A percentile compares a stretch with the other conserved stretches of the same genome.
Evolutionary conservation across 2,113 vertebrate genomes (phyloP).

Genomic region (Eudyptes chrysolophus): DNA sequence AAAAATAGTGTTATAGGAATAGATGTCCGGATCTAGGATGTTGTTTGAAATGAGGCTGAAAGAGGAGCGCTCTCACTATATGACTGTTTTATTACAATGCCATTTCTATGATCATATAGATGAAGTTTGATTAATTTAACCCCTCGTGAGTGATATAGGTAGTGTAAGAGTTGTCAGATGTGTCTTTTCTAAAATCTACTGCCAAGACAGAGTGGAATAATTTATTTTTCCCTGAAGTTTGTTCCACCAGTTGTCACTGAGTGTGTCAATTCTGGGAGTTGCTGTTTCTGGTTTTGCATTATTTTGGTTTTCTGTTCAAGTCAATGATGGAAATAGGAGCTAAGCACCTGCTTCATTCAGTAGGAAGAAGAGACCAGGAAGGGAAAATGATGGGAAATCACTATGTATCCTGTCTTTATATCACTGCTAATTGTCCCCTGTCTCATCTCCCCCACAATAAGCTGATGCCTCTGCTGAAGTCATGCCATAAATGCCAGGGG

Average conservation of each 20-base stretch:
- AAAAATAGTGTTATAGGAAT: not conserved
- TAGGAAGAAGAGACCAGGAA: not conserved
- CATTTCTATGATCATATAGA: conserved; percentile 37
- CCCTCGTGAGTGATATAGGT: conserved; percentile 46
- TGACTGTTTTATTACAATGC: conserved; percentile 12
- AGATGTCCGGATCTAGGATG: not conserved
- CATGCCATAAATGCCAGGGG: not conserved
- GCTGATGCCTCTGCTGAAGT: not conserved
- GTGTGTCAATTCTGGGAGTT: not conserved
- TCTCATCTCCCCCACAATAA: not conserved
- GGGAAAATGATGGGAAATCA: not conserved
- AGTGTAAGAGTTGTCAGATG: conserved; percentile 52
- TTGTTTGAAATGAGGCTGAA: not conserved
- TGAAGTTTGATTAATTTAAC: conserved; percentile 70
- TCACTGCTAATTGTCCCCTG: not conserved
- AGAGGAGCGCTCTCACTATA: not conserved
- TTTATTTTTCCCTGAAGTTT: conserved; percentile 62
- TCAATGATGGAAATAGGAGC: not conserved
- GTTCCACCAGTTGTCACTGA: not conserved
- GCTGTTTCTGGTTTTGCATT: not conserved
- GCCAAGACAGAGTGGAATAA: conserved; percentile 32
- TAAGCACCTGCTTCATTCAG: not conserved
- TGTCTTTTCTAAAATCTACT: conserved; percentile 44
- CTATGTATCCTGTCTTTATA: not conserved
- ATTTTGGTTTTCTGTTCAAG: not conserved